Conservation (phyloP, 2,797 vertebrate genomes). For the Coregonus sp. region DNA sequence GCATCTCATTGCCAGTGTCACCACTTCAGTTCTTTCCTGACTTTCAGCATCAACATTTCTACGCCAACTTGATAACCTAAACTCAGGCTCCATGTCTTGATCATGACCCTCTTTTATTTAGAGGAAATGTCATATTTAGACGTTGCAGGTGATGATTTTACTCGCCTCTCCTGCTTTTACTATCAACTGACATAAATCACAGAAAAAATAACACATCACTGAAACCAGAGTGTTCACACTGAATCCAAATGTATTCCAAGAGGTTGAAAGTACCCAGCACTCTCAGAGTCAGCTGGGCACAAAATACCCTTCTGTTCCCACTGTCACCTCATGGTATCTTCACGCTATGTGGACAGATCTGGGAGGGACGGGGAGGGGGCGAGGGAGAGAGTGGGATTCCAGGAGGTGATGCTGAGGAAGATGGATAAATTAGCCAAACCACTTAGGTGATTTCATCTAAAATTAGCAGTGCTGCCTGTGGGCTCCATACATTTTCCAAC, state of each 20-base stretch:
- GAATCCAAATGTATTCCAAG: slow-evolving; percentile 66
- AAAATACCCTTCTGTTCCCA: slow-evolving; percentile 80
- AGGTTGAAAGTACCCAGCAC: slow-evolving; percentile 53
- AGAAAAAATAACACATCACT: slow-evolving; percentile 41
- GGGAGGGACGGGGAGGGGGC: slow-evolving; percentile 47
- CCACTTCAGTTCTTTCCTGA: background rate
- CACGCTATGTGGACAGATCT: slow-evolving; percentile 73
- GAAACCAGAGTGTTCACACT: slow-evolving; percentile 60
- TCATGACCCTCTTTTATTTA: background rate
- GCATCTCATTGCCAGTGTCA: background rate
- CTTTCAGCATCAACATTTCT: background rate
- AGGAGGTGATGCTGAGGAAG: slow-evolving; percentile 74
- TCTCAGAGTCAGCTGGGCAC: slow-evolving; percentile 77
- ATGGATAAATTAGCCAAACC: slow-evolving; percentile 83
- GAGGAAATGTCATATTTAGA: background rate
- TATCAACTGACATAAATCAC: slow-evolving; percentile 35
- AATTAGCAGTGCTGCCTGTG: slow-evolving; percentile 77
- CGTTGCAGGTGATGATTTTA: slow-evolving; percentile 2
- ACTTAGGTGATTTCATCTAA: slow-evolving; percentile 81
- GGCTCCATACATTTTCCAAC: slow-evolving; percentile 77
- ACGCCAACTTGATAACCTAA: background rate
- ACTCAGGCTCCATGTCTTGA: background rate
- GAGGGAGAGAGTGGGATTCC: slow-evolving; percentile 62
- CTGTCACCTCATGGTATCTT: slow-evolving; percentile 77
- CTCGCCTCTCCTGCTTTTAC: slow-evolving; percentile 6